Conservation (phyloP, 2,888 invertebrate genomes). For the Theodoxus fluviatilis region DNA sequence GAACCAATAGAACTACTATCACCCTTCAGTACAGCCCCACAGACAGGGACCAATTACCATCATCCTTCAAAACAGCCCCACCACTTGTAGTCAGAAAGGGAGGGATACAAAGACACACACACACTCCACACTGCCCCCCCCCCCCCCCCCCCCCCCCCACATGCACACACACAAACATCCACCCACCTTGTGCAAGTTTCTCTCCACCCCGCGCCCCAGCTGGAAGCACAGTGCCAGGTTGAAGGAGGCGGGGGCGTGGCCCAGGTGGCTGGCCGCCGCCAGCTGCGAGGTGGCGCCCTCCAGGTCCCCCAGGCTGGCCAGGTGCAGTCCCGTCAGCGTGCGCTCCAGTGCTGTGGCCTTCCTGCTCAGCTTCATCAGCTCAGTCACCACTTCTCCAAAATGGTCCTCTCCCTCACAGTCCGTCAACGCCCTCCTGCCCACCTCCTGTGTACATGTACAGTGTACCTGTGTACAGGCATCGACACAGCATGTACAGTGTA, state of each 20-base stretch:
- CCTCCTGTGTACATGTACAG: too few species aligned
- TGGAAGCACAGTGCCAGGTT: conserved; percentile 78
- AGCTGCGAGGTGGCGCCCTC: conserved; percentile 42
- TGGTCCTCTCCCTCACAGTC: too few species aligned
- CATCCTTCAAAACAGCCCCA: too few species aligned
- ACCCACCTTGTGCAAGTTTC: conserved; percentile 69
- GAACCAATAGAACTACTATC: too few species aligned
- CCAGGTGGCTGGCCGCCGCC: conserved; percentile 60
- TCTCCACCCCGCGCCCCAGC: conserved; percentile 72
- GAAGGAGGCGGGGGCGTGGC: conserved; percentile 69
- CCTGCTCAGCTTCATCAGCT: too few species aligned
- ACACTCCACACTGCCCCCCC: neutral
- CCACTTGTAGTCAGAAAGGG: too few species aligned
- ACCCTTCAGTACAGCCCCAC: too few species aligned
- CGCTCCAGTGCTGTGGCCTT: conserved; percentile 45
- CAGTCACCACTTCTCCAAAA: too few species aligned
- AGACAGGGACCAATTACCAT: too few species aligned
- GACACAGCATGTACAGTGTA: too few species aligned
- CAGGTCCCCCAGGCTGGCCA: conserved; percentile 42
- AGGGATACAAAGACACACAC: neutral
- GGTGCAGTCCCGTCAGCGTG: conserved; percentile 44
- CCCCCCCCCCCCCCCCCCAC: conserved; percentile 3
- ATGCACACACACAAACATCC: neutral
- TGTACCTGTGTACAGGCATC: too few species aligned
- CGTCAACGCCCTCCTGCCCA: too few species aligned